Conservation (phyloP, 1,140 invertebrate genomes). For the Drosophila persimilis region DNA sequence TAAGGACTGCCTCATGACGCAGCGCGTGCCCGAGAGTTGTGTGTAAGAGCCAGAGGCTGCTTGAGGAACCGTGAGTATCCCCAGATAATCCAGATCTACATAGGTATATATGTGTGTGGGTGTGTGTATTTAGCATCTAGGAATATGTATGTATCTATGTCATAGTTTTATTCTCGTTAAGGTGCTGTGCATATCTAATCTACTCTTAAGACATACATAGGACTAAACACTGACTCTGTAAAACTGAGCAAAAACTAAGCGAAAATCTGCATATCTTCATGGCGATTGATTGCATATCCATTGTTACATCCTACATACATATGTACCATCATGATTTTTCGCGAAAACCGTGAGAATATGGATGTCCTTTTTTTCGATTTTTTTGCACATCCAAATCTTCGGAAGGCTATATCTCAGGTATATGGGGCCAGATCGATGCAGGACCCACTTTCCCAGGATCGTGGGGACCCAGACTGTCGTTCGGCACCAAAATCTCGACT, state of each 20-base stretch:
- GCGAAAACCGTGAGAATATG: too few relatives aligned
- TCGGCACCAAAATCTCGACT: too few relatives aligned
- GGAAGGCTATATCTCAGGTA: too few relatives aligned
- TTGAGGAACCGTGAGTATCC: background rate
- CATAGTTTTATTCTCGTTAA: conserved; percentile 42
- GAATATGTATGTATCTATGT: conserved; percentile 16
- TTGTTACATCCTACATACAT: background rate
- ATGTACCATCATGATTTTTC: too few relatives aligned
- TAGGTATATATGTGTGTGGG: background rate
- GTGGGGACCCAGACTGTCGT: too few relatives aligned
- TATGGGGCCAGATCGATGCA: too few relatives aligned
- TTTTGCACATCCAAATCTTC: too few relatives aligned
- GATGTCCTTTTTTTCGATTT: too few relatives aligned
- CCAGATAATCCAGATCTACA: background rate
- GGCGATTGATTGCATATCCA: conserved; percentile 46
- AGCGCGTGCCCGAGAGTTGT: conserved; percentile 80
- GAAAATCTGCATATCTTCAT: conserved; percentile 3
- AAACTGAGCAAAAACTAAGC: conserved; percentile 3
- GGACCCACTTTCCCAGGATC: too few relatives aligned
- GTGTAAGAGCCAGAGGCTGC: conserved; percentile 49
- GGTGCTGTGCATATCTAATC: conserved; percentile 62
- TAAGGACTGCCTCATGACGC: conserved; percentile 82
- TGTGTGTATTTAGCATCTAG: conserved; percentile 33
- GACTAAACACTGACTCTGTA: conserved; percentile 1
- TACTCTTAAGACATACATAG: conserved; percentile 2